Evolutionary conservation across 2,797 vertebrate species (phyloP).

Genomic region (Trematomus bernacchii): DNA sequence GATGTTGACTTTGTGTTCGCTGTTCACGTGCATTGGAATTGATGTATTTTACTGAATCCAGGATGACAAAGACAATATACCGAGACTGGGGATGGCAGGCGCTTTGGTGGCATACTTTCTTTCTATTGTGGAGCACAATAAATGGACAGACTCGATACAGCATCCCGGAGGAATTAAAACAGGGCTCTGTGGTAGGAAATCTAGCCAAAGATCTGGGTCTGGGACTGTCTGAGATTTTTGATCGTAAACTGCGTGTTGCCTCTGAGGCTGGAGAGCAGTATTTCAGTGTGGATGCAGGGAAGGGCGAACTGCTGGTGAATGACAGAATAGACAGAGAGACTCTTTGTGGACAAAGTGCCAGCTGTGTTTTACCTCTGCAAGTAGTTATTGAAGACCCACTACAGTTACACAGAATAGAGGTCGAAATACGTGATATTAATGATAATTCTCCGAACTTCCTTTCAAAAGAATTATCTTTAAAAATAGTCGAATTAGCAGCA

Average conservation of each 20-base stretch:
- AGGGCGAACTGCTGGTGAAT: conserved; percentile 86
- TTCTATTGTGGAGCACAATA: conserved; percentile 73
- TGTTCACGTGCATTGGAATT: conserved; percentile 46
- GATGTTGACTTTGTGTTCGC: conserved; percentile 21
- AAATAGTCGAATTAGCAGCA: conserved; percentile 72
- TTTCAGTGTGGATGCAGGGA: conserved; percentile 85
- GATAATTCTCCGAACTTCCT: conserved; percentile 82
- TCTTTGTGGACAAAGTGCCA: conserved; percentile 85
- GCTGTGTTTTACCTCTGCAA: conserved; percentile 58
- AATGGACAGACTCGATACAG: conserved; percentile 87
- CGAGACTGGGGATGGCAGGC: conserved; percentile 65
- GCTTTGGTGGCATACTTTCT: conserved; percentile 70
- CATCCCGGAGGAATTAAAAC: conserved; percentile 87
- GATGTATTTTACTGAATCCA: conserved; percentile 35
- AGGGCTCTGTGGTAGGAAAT: conserved; percentile 88
- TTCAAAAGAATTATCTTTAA: conserved; percentile 38
- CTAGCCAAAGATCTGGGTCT: conserved; percentile 88
- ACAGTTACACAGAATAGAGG: conserved; percentile 84
- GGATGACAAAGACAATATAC: conserved; percentile 68
- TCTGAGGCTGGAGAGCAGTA: conserved; percentile 87
- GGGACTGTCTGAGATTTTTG: conserved; percentile 82
- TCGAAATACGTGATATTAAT: conserved; percentile 88
- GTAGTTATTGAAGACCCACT: conserved; percentile 86
- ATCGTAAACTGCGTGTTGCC: conserved; percentile 85
- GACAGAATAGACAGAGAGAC: conserved; percentile 88